Evolutionary conservation across 2,888 invertebrate species (phyloP).

Genomic region (Tigriopus californicus): DNA sequence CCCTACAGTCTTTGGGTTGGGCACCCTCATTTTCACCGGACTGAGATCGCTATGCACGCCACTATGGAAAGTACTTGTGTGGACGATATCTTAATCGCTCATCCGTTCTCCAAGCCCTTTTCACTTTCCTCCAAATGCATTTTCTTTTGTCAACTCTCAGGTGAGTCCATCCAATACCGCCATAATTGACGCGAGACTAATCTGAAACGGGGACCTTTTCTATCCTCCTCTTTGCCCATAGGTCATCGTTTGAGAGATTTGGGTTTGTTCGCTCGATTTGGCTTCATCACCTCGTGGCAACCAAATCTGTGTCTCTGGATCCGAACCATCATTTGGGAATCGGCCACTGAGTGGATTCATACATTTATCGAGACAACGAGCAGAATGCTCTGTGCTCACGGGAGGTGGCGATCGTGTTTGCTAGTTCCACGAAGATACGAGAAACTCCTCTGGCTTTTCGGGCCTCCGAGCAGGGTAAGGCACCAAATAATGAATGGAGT

Average conservation of each 20-base stretch:
- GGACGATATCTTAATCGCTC: constrained; percentile 33
- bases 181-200: neutral
- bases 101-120: constrained; percentile 37
- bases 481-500: neutral
- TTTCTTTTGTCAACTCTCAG: constrained; percentile 39
- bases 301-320: constrained; percentile 36
- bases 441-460: neutral
- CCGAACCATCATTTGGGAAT: constrained; percentile 35
- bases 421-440: neutral
- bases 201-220: neutral
- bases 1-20: constrained; percentile 36
- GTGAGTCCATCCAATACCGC: constrained; percentile 26
- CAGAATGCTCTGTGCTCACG: neutral
- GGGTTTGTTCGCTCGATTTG: constrained; percentile 27
- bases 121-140: constrained; percentile 39
- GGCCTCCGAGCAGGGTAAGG: neutral
- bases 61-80: constrained; percentile 28
- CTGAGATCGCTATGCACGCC: constrained; percentile 38
- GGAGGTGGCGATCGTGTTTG: neutral
- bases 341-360: constrained; percentile 20
- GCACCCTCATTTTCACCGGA: constrained; percentile 36
- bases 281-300: constrained; percentile 37
- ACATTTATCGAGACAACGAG: constrained; percentile 3
- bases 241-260: constrained; percentile 17
- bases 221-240: neutral